Base-by-base conservation (phyloP, 2,797 vertebrate genomes). In the Phoebastria nigripes region DNA sequence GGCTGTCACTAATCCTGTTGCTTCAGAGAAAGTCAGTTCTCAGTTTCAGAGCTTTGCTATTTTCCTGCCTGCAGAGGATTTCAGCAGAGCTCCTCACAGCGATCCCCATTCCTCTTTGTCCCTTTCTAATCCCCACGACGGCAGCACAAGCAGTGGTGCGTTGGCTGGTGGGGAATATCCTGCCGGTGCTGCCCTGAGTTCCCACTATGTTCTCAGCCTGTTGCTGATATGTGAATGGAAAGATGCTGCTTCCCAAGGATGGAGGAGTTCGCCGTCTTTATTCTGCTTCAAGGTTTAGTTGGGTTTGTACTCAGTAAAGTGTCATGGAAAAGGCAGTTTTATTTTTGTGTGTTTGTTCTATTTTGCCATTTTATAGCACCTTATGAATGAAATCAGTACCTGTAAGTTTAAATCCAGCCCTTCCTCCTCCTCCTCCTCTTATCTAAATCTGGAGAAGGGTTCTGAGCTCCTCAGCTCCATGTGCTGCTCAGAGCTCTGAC, bases 31-130 rank as follows among this genome's bases (percentile, higher is more conserved):
- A 80, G 67, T 54, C 4, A 1, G 51, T 62, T 90, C 86, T 88
- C 35, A 3, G 52, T 89, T 86, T 80, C 51, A 31, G 88, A 81
- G 65, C 80, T 88, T 85, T 89, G 91, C 88, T 88, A 2, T 91
- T 90, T 88, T 84, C 52, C 95, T 95, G 88, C 85, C 73, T 4
- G 4, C 17, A n/a, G 85, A 87, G 67, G 72, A 59, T 92, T 92
- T 72, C 28, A 6, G 87, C 66, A 80, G 55, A 87, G 47, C 20
- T 87, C 55, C 47, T 63, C 22, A 11, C 28, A 55, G 33, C 2
- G 0, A 33, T 54, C 26, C 52, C 21, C 0, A 1, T 21, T 73
- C 56, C 39, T 88, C 35, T 88, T 58, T 42, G 87, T 81, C 88
- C 86, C n/a, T 85, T 93, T 61, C 54, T 83, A n/a, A 63, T 33